Conservation (phyloP, 64 coral and sea anemone genomes). For the Montipora efflorescens region DNA sequence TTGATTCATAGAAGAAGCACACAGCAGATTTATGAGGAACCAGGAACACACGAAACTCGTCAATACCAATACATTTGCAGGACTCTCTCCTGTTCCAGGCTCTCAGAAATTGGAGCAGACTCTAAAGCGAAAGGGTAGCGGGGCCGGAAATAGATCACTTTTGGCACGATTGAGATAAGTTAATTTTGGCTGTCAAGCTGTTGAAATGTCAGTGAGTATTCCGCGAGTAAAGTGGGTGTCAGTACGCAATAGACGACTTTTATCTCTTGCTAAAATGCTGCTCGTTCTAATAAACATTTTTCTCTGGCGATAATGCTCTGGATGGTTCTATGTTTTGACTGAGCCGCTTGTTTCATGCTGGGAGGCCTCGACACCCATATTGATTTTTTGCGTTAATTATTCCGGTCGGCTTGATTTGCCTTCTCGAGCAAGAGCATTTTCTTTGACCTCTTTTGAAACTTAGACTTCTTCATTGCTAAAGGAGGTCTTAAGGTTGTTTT, state of each 20-base stretch:
- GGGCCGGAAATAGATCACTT: too few species aligned
- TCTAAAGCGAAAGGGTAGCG: too few species aligned
- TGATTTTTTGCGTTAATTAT: not conserved
- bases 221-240: not conserved
- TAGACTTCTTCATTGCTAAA: too few species aligned
- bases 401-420: not conserved
- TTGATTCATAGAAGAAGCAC: not conserved
- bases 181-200: too few species aligned
- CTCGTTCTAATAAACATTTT: not conserved
- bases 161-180: too few species aligned
- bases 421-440: not conserved
- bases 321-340: not conserved
- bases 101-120: too few species aligned
- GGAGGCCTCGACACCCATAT: not conserved
- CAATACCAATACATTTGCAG: not conserved
- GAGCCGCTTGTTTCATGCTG: not conserved
- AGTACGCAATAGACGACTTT: not conserved
- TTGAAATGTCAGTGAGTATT: not conserved
- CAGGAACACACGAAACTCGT: conserved; percentile 3
- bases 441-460: too few species aligned
- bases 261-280: not conserved
- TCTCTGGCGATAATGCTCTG: conserved; percentile 8
- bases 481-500: too few species aligned
- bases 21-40: conserved; percentile 8
- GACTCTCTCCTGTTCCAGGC: not conserved